These are phyloP conservation scores for Sarotherodon lohbergeri DNA, from an alignment of 2,113 vertebrate genomes.

Conservation along the genomic window DNA sequence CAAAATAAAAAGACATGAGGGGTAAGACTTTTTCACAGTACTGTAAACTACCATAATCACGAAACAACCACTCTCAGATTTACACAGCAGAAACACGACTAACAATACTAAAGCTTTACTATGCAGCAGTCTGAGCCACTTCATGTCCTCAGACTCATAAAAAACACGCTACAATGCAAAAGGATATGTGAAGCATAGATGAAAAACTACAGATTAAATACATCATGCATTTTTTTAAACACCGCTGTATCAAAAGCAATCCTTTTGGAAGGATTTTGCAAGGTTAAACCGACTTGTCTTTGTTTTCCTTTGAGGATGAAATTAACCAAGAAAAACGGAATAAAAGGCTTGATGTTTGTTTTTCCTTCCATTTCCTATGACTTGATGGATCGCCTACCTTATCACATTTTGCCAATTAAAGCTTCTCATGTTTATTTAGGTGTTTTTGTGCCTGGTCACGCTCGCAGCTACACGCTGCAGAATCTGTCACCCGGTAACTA, in stretches of 20 bases:
- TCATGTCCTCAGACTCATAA: background rate
- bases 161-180: background rate
- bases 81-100: background rate
- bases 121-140: background rate
- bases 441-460: background rate
- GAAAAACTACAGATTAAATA: background rate
- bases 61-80: background rate
- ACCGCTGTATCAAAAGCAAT: background rate
- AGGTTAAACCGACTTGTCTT: background rate
- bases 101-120: background rate
- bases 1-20: background rate
- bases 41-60: background rate
- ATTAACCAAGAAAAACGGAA: background rate
- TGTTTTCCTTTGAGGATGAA: background rate
- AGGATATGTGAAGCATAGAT: background rate
- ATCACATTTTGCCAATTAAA: background rate
- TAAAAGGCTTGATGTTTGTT: background rate
- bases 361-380: background rate
- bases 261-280: background rate
- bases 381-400: background rate
- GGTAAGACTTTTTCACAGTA: background rate
- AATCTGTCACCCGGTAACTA: constrained; percentile 46
- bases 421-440: background rate
- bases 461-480: constrained; percentile 15
- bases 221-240: background rate